Conservation (phyloP, 2,797 vertebrate genomes). For the Erithacus rubecula region DNA sequence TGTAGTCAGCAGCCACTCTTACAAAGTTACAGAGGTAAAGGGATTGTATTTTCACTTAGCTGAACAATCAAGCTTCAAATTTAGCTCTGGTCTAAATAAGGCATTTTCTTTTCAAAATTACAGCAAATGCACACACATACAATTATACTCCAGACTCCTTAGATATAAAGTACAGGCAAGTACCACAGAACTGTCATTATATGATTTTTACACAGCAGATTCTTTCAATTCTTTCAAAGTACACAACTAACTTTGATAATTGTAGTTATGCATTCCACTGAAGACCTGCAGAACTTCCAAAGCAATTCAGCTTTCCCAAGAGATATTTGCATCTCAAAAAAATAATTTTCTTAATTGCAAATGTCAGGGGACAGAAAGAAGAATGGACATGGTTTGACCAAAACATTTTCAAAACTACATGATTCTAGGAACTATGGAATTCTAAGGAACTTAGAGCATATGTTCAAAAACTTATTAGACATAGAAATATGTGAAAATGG, state of each 20-base stretch:
- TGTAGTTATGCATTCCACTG: not conserved
- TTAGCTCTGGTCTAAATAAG: not conserved
- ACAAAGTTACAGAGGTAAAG: not conserved
- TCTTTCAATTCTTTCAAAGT: not conserved
- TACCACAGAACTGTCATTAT: not conserved
- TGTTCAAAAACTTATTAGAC: not conserved
- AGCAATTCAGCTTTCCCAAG: not conserved
- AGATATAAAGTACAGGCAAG: not conserved
- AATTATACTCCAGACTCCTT: not conserved
- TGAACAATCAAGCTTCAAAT: not conserved
- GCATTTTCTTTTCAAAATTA: not conserved
- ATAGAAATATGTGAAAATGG: not conserved
- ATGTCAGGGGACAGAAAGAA: not conserved
- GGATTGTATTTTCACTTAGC: not conserved
- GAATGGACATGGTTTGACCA: not conserved
- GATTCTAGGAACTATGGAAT: not conserved
- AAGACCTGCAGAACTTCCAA: not conserved
- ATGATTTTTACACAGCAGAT: not conserved
- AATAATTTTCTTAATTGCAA: not conserved
- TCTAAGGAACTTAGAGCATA: not conserved
- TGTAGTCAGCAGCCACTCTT: not conserved
- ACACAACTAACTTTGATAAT: not conserved
- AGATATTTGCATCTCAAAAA: not conserved
- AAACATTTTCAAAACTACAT: not conserved
- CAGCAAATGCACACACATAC: not conserved